These are phyloP conservation scores for Lithophane semibrunnea DNA, from an alignment of 2,888 invertebrate genomes.

Conservation along the genomic window DNA sequence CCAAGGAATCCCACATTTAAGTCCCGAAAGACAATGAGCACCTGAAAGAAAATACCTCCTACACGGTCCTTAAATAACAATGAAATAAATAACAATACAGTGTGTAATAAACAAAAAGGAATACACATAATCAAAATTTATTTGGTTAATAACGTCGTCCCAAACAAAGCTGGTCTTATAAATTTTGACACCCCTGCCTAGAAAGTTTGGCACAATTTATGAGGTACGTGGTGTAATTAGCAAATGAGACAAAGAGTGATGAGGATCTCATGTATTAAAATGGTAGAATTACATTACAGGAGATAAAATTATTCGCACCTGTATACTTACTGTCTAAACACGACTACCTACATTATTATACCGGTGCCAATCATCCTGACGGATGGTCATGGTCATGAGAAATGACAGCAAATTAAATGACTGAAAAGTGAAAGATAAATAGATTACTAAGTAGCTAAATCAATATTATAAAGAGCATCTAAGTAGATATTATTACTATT, in stretches of 20 bases:
- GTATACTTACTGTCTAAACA: neutral
- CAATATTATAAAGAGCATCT: neutral
- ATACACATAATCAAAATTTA: slow-evolving; percentile 71
- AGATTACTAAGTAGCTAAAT: neutral
- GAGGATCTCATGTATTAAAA: slow-evolving; percentile 30
- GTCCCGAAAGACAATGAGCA: slow-evolving; percentile 34
- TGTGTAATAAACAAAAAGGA: slow-evolving; percentile 60
- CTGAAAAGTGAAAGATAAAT: neutral
- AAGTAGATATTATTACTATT: neutral
- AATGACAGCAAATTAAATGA: neutral
- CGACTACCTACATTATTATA: neutral
- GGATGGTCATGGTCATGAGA: neutral
- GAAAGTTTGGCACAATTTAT: slow-evolving; percentile 64
- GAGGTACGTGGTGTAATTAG: slow-evolving; percentile 59
- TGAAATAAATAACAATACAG: slow-evolving; percentile 42
- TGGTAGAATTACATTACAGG: slow-evolving; percentile 3
- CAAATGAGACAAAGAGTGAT: slow-evolving; percentile 50
- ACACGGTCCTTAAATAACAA: slow-evolving; percentile 37
- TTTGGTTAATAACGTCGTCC: slow-evolving; percentile 65
- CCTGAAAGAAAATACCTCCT: slow-evolving; percentile 39
- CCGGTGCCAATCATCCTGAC: slow-evolving; percentile 15
- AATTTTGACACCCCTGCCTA: slow-evolving; percentile 62
- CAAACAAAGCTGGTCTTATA: slow-evolving; percentile 62
- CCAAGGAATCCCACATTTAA: slow-evolving; percentile 21
- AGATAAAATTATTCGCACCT: slow-evolving; percentile 10